A percentile compares a stretch with the other conserved stretches of the same genome.
Evolutionary conservation across 2,113 vertebrate genomes (phyloP).

Genomic region (Climacteris rufus): DNA sequence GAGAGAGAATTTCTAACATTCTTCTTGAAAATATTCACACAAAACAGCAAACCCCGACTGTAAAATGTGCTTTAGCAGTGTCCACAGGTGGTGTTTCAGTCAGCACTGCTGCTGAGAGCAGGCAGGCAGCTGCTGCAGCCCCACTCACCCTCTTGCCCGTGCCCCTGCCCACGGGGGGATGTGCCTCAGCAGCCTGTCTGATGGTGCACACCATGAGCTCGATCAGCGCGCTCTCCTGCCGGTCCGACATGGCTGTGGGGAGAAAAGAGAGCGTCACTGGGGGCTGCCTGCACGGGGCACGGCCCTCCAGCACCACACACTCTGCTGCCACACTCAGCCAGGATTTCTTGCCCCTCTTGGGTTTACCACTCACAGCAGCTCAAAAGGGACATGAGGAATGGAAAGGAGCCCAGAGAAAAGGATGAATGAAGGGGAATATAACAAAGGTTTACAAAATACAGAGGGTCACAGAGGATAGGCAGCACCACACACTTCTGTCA

Average conservation of each 20-base stretch:
- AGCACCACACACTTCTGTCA: neutral
- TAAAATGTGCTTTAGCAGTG: neutral
- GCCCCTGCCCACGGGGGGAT: conserved; percentile 96
- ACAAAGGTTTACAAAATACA: neutral
- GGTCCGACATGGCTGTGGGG: conserved; percentile 87
- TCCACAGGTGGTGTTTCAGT: neutral
- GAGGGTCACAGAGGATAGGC: accelerated
- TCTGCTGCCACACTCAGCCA: neutral
- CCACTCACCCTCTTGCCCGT: conserved; percentile 92
- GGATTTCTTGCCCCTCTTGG: neutral
- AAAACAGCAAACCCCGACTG: neutral
- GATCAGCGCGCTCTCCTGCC: conserved; percentile 95
- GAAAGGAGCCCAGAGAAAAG: neutral
- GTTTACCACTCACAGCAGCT: neutral
- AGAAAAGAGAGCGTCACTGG: neutral
- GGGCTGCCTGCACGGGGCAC: no score
- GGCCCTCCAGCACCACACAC: neutral
- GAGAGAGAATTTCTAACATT: neutral
- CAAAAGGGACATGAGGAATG: neutral
- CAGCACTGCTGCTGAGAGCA: neutral
- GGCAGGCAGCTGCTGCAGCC: neutral
- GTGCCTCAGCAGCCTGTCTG: conserved; percentile 94
- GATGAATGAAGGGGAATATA: neutral
- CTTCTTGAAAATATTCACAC: neutral
- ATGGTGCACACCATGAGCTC: conserved; percentile 97